Evolutionary conservation across 2,888 invertebrate genomes (phyloP), one percentile per base, ranked within the genome.

Genomic region (Leucophora obtusa): DNA sequence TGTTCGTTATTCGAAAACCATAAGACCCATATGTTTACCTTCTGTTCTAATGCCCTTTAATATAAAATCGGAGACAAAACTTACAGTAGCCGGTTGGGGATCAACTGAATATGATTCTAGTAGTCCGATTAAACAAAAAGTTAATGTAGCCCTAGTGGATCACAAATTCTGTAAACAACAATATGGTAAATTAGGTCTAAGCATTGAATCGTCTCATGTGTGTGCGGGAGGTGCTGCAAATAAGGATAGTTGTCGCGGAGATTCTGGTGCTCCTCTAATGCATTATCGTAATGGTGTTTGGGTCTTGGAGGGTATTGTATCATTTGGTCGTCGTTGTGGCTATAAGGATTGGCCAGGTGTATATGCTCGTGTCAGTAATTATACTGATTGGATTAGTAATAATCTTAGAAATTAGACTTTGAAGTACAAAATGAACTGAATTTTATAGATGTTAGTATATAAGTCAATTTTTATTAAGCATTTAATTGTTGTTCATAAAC

Each of bases 261-360:
- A 95, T 84, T 95, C 95, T 0, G 95, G 96, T 2, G 95, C 95
- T 2, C 95, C 95, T 0, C 87, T 96, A 33, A 95, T 95, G 95
- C 91, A 89, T 65, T 86, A 86, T 24, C 89, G 85, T 10, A 90
- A 89, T 28, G 88, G 90, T n/a, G 89, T 91, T 11, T 93, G 93
- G 93, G 92, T 92, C 68, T 83, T 92, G 0, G 91, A 93, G 17
- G 95, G 93, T 0, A 89, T 95, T 0, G 93, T 94, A 0, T 94
- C 94, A 0, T 94, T 93, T 82, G 95, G 95, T 0, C 91, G 92
- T 11, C 93, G 93, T 1, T 94, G 93, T 72, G 94, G 94, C 6
- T 91, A 91, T 56, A 92, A 92, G 24, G 89, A 87, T 15, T 93
- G 93, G 91, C 94, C 94, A 0, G 94, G 93, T 2, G 93, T 95